Percentiles rank a stretch among this genome's conserved stretches.
Conservation (phyloP, 92 coral and sea anemone genomes). For the Porites lobata region DNA sequence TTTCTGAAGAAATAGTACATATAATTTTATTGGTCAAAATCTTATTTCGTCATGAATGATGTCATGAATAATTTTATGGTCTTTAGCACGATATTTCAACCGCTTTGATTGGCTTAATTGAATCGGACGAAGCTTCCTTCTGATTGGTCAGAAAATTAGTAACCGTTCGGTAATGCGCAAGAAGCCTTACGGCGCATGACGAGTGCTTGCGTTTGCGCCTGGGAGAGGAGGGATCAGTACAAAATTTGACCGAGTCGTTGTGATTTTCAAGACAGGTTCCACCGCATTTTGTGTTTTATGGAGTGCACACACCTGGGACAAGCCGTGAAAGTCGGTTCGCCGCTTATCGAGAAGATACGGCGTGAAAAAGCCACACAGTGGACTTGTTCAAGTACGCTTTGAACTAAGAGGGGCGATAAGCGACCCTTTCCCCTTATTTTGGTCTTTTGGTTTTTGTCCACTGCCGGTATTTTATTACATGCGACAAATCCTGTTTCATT, state of each 20-base stretch:
- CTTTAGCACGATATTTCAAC: not conserved
- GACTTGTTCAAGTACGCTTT: slow-evolving; percentile 88
- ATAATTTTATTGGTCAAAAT: slow-evolving; percentile 16
- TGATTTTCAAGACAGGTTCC: slow-evolving; percentile 43
- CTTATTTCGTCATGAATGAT: not conserved
- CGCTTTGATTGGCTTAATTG: slow-evolving; percentile 22
- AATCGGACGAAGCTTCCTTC: slow-evolving; percentile 28
- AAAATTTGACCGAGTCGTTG: slow-evolving; percentile 68
- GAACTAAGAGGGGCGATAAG: slow-evolving; percentile 27
- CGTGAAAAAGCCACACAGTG: slow-evolving; percentile 86
- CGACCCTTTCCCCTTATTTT: slow-evolving; percentile 44
- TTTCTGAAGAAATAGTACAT: not conserved
- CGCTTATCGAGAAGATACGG: slow-evolving; percentile 85
- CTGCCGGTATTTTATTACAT: slow-evolving; percentile 39
- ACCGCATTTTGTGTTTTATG: slow-evolving; percentile 69
- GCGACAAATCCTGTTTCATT: slow-evolving; percentile 3
- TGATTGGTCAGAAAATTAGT: slow-evolving; percentile 85
- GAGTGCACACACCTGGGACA: slow-evolving; percentile 96
- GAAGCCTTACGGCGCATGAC: slow-evolving; percentile 74
- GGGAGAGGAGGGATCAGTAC: slow-evolving; percentile 55
- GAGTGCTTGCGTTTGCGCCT: slow-evolving; percentile 71
- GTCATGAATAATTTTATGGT: not conserved
- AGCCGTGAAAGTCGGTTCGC: slow-evolving; percentile 88
- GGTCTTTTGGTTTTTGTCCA: slow-evolving; percentile 41
- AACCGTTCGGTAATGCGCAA: slow-evolving; percentile 88